A percentile compares a stretch with the other conserved stretches of the same genome.
These are phyloP conservation scores for Danio choprae DNA, from an alignment of 2,797 vertebrate genomes.

Conservation along the genomic window DNA sequence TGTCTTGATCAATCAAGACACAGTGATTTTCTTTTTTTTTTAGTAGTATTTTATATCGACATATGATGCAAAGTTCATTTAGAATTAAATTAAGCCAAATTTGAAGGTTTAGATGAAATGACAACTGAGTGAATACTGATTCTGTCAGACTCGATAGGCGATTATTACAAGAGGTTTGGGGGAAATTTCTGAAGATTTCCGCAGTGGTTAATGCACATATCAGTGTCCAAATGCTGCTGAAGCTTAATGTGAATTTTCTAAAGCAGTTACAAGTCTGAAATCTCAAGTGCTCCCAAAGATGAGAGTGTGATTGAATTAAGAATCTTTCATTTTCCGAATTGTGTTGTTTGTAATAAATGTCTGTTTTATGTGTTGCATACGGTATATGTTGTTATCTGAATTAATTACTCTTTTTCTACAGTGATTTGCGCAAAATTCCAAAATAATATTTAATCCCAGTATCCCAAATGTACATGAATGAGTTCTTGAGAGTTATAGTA, in stretches of 20 bases:
- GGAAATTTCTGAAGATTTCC: slow-evolving; percentile 37
- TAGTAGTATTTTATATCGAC: slow-evolving; percentile 58
- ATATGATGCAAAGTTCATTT: slow-evolving; percentile 52
- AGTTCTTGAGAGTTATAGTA: too few species aligned
- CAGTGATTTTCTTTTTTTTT: slow-evolving; percentile 39
- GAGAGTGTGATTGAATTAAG: slow-evolving; percentile 70
- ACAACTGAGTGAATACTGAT: neutral
- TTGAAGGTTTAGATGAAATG: neutral
- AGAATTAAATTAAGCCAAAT: slow-evolving; percentile 54
- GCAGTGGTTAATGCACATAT: slow-evolving; percentile 47
- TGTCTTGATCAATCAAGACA: slow-evolving; percentile 44
- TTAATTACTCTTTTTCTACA: neutral
- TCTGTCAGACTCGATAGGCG: neutral
- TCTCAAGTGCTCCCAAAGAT: slow-evolving; percentile 74
- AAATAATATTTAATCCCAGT: neutral
- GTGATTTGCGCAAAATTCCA: neutral
- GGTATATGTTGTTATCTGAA: neutral
- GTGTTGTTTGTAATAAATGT: slow-evolving; percentile 85
- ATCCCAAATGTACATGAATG: too few species aligned
- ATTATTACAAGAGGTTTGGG: slow-evolving; percentile 13
- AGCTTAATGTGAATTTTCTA: slow-evolving; percentile 49
- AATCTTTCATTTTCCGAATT: slow-evolving; percentile 76
- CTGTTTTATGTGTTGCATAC: slow-evolving; percentile 67
- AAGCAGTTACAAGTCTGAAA: slow-evolving; percentile 50
- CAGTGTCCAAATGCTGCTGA: slow-evolving; percentile 32